A percentile compares a stretch with the other conserved stretches of the same genome.
These are phyloP conservation scores for Ceryle rudis DNA, from an alignment of 2,797 vertebrate genomes.

Conservation along the genomic window DNA sequence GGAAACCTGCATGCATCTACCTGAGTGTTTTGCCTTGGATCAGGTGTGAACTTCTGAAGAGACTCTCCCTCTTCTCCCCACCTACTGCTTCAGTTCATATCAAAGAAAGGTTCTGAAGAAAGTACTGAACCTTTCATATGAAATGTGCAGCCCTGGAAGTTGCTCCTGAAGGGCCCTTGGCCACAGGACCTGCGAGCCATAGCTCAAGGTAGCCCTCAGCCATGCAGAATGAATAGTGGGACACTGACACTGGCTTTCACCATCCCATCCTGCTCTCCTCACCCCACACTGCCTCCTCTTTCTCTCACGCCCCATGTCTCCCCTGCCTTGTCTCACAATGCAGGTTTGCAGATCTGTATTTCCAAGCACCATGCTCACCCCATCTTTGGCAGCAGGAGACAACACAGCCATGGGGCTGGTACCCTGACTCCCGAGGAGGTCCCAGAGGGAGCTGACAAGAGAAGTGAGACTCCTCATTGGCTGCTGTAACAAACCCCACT, in stretches of 20 bases:
- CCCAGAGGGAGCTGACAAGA: not conserved
- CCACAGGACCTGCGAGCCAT: fast-evolving
- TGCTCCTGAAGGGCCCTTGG: not conserved
- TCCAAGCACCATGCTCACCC: not conserved
- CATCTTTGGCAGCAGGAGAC: not conserved
- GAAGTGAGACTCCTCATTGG: not conserved
- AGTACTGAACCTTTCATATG: not conserved
- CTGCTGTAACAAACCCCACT: not conserved
- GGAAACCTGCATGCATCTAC: not conserved
- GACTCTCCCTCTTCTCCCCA: not conserved
- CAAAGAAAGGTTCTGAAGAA: not conserved
- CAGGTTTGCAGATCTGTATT: not conserved
- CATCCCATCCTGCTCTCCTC: not conserved
- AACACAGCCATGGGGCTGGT: fast-evolving
- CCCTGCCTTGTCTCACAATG: not conserved
- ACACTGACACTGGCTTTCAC: not conserved
- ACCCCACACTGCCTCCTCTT: not conserved
- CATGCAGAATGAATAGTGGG: not conserved
- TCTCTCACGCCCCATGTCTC: fast-evolving
- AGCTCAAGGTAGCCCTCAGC: not conserved
- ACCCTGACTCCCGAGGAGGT: not conserved
- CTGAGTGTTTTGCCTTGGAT: not conserved
- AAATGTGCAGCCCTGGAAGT: not conserved
- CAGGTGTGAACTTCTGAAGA: not conserved
- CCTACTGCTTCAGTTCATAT: not conserved